phyloP scores from a whole-genome alignment of 1,140 invertebrate species.

The Stratiolaelaps scimitus region DNA sequence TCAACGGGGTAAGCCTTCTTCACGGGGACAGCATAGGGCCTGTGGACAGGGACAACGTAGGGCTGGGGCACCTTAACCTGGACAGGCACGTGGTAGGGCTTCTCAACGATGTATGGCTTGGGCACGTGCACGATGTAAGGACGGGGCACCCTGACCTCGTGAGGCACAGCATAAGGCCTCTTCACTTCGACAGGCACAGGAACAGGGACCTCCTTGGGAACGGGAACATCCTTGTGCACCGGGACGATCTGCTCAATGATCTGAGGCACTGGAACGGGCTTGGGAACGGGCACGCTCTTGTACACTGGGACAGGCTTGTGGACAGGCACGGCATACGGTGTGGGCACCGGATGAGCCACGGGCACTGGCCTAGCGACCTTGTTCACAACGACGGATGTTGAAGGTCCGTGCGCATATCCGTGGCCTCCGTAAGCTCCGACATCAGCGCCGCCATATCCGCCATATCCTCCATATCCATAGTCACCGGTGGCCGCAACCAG shows the following conservation, averaged over 20 bases:
- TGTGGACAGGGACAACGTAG: conserved; percentile 10
- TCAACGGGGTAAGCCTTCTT: conserved; percentile 28
- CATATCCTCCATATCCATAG: conserved; percentile 10
- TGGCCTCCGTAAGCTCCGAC: conserved; percentile 1
- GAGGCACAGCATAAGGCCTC: conserved; percentile 12
- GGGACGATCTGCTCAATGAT: conserved; percentile 20
- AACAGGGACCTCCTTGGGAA: conserved; percentile 19
- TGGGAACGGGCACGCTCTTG: conserved; percentile 25
- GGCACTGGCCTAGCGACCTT: conserved; percentile 24
- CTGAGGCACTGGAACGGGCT: conserved; percentile 24
- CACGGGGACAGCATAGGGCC: conserved; percentile 22
- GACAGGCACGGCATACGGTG: conserved; percentile 15
- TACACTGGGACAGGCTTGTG: conserved; percentile 11
- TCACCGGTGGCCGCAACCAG: conserved; percentile 5
- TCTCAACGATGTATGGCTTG: conserved; percentile 27
- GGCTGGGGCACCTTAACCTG: conserved; percentile 20
- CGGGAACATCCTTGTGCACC: conserved; percentile 20
- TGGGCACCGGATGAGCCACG: conserved; percentile 12
- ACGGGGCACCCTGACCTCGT: conserved; percentile 9
- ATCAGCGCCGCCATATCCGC: conserved; percentile 2
- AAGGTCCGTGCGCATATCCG: neutral
- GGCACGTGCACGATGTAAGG: conserved; percentile 18
- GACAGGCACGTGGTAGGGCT: conserved; percentile 8
- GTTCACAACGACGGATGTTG: conserved; percentile 21
- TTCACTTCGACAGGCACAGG: conserved; percentile 18